These are phyloP conservation scores for Drepana arcuata DNA, from an alignment of 1,140 invertebrate species.

Conservation along the genomic window DNA sequence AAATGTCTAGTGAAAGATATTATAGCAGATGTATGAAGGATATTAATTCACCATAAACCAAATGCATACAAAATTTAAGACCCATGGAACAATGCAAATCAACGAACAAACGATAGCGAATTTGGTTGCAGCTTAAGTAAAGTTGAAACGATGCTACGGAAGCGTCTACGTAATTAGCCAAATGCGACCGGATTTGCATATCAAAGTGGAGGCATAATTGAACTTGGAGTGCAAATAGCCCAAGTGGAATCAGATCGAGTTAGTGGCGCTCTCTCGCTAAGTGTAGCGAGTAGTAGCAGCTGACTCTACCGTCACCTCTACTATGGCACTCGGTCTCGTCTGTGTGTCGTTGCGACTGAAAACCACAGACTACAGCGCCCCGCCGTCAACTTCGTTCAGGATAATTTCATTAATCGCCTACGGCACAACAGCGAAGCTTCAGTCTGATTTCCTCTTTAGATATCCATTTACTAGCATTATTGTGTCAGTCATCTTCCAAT, in stretches of 20 bases:
- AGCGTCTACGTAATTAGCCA: slow-evolving; percentile 62
- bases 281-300: slow-evolving; percentile 31
- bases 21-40: no score
- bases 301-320: background rate
- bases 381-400: slow-evolving; percentile 29
- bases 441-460: slow-evolving; percentile 60
- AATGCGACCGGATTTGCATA: slow-evolving; percentile 65
- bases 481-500: slow-evolving; percentile 49
- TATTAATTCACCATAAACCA: no score
- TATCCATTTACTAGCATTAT: slow-evolving; percentile 61
- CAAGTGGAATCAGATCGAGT: slow-evolving; percentile 60
- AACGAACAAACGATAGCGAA: no score
- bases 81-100: background rate
- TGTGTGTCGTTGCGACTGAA: slow-evolving; percentile 15
- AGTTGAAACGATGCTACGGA: slow-evolving; percentile 43
- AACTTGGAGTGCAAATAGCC: slow-evolving; percentile 62
- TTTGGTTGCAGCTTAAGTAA: slow-evolving; percentile 15
- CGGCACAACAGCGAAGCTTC: slow-evolving; percentile 36
- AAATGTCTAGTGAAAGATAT: no score
- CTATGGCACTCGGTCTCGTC: slow-evolving; percentile 5
- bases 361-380: no score
- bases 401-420: slow-evolving; percentile 65
- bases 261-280: slow-evolving; percentile 48
- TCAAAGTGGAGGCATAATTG: slow-evolving; percentile 66
- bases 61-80: background rate